Percentiles rank a stretch among this genome's conserved stretches.
phyloP scores from a whole-genome alignment of 2,113 vertebrate species.

The Grus americana region DNA sequence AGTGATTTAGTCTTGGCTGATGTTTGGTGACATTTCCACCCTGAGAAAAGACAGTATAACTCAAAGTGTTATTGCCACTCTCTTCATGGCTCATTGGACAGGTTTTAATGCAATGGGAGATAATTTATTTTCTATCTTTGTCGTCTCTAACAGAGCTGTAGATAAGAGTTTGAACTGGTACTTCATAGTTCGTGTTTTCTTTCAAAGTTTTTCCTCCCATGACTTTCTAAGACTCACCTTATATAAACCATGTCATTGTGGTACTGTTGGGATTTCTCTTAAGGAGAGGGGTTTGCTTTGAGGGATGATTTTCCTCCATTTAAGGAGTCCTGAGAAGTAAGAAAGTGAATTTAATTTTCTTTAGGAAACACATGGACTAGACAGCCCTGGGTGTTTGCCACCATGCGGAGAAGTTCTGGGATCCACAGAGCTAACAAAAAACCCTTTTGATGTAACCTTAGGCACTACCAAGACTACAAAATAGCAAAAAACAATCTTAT shows the following conservation, averaged over 20 bases:
- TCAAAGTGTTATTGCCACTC: neutral
- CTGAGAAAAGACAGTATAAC: neutral
- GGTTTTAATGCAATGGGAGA: neutral
- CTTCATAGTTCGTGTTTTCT: neutral
- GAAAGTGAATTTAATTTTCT: neutral
- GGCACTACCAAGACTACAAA: neutral
- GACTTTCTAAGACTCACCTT: neutral
- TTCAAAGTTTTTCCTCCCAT: neutral
- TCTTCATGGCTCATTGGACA: neutral
- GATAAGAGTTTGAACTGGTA: neutral
- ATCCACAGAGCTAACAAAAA: neutral
- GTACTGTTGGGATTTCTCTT: neutral
- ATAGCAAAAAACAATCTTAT: neutral
- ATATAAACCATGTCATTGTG: neutral
- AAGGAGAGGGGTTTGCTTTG: neutral
- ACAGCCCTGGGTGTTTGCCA: neutral
- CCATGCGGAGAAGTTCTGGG: neutral
- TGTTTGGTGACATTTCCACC: neutral
- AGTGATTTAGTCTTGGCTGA: conserved; percentile 6
- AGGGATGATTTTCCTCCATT: neutral
- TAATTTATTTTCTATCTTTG: neutral
- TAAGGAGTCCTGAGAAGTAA: neutral
- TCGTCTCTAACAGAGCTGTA: neutral
- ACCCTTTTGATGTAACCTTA: neutral
- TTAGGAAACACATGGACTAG: neutral